Evolutionary conservation across 2,888 invertebrate species (phyloP).

Genomic region (Sesia apiformis): DNA sequence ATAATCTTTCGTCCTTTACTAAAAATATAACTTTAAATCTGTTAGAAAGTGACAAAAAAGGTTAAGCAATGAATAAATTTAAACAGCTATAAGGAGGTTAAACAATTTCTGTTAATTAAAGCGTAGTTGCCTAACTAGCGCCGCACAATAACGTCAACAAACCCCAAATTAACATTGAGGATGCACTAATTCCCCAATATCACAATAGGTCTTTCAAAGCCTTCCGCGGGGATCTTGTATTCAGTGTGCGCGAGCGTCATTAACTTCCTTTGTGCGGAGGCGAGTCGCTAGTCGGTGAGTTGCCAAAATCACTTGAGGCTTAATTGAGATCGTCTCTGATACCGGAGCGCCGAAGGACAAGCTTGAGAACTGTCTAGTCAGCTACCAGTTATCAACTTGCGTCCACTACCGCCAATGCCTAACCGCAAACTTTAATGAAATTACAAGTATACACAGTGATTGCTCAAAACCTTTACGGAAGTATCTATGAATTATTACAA

Average conservation of each 20-base stretch:
- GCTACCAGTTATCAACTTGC: constrained; percentile 25
- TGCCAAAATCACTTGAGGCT: constrained; percentile 53
- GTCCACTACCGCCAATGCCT: not conserved
- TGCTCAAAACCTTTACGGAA: too few species aligned
- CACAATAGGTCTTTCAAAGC: constrained; percentile 31
- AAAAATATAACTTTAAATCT: too few species aligned
- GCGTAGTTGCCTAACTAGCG: too few species aligned
- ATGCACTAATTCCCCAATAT: constrained; percentile 25
- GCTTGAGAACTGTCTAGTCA: constrained; percentile 26
- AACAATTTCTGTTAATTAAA: too few species aligned
- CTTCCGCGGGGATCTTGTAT: constrained; percentile 44
- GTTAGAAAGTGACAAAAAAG: too few species aligned
- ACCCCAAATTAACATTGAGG: constrained; percentile 18
- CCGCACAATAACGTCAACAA: not conserved
- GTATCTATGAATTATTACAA: too few species aligned
- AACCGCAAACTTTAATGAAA: not conserved
- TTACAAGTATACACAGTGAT: not conserved
- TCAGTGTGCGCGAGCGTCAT: constrained; percentile 48
- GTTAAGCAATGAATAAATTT: too few species aligned
- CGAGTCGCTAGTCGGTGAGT: constrained; percentile 35
- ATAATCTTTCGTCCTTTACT: too few species aligned
- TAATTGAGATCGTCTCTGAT: constrained; percentile 55
- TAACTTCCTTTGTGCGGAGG: constrained; percentile 51
- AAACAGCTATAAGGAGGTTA: too few species aligned
- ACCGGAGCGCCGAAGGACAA: constrained; percentile 11